Evolutionary conservation across 2,797 vertebrate species (phyloP).

Genomic region (Sternarchorhynchus goeldii): DNA sequence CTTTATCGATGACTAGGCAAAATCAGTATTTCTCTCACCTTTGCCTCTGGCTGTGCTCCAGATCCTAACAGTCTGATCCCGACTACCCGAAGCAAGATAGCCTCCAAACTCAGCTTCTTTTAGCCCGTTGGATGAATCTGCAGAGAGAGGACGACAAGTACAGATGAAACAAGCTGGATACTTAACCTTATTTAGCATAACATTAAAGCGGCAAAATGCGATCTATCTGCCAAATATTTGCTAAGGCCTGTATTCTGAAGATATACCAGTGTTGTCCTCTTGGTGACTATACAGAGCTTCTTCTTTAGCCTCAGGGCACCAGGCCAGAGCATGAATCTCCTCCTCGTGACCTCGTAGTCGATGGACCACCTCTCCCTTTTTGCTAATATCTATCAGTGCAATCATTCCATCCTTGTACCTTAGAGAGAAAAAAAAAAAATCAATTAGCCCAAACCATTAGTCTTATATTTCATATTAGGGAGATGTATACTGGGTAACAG

Average conservation of each 20-base stretch:
- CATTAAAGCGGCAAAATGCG: neutral
- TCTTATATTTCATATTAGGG: neutral
- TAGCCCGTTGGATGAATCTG: constrained; percentile 62
- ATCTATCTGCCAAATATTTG: neutral
- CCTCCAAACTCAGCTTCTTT: constrained; percentile 72
- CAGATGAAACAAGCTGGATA: neutral
- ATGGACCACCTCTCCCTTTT: constrained; percentile 86
- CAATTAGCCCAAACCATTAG: neutral
- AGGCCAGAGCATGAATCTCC: constrained; percentile 92
- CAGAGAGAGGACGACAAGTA: constrained; percentile 7
- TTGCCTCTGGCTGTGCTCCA: constrained; percentile 89
- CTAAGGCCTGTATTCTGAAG: neutral
- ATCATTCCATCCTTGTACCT: constrained; percentile 98
- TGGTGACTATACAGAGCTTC: constrained; percentile 58
- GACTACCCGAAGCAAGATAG: constrained; percentile 92
- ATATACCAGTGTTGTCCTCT: constrained; percentile 78
- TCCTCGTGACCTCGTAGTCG: constrained; percentile 93
- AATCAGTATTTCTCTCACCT: constrained; percentile 71
- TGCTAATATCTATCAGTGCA: constrained; percentile 88
- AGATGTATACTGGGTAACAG: neutral
- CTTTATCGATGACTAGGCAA: neutral
- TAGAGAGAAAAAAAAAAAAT: neutral
- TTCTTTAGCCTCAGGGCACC: constrained; percentile 84
- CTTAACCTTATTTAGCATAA: neutral
- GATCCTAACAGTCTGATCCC: constrained; percentile 91